Percentiles rank a stretch among this genome's conserved stretches.
Conservation (phyloP, 35 echinoderm and acorn worm species). For the Antedon bifida region DNA sequence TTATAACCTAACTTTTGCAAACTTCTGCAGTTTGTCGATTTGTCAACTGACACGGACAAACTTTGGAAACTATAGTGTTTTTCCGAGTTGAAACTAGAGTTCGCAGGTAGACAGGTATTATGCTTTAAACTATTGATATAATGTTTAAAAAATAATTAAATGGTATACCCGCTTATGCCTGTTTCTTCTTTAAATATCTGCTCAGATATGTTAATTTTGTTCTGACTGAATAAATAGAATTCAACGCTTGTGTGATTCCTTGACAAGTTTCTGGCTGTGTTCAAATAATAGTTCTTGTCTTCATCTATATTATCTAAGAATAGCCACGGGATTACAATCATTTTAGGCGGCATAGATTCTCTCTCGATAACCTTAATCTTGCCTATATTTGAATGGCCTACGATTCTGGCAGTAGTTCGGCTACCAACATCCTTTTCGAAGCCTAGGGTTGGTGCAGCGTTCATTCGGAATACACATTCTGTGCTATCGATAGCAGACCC, state of each 20-base stretch:
- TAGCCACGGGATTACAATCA: conserved; percentile 3
- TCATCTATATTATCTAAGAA: neutral
- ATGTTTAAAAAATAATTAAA: too few relatives aligned
- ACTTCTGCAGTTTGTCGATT: too few relatives aligned
- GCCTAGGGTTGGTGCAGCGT: conserved; percentile 21
- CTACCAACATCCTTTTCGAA: conserved; percentile 34
- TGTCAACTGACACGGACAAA: too few relatives aligned
- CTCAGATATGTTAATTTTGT: conserved; percentile 15
- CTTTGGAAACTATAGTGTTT: too few relatives aligned
- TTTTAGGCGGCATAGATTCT: conserved; percentile 10
- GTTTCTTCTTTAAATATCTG: conserved; percentile 11
- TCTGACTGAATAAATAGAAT: conserved; percentile 7
- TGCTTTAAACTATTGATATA: too few relatives aligned
- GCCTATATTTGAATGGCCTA: conserved; percentile 20
- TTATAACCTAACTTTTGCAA: too few relatives aligned
- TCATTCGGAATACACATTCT: conserved; percentile 40
- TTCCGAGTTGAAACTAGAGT: too few relatives aligned
- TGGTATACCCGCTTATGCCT: conserved; percentile 1
- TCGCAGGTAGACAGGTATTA: too few relatives aligned
- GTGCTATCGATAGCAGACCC: conserved; percentile 28
- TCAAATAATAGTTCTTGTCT: neutral
- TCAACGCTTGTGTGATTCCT: neutral
- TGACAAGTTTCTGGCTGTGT: neutral
- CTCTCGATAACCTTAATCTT: neutral
- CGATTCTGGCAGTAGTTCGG: conserved; percentile 24